These are phyloP conservation scores for Adineta ricciae DNA, from an alignment of 2,888 invertebrate genomes.

Conservation along the genomic window DNA sequence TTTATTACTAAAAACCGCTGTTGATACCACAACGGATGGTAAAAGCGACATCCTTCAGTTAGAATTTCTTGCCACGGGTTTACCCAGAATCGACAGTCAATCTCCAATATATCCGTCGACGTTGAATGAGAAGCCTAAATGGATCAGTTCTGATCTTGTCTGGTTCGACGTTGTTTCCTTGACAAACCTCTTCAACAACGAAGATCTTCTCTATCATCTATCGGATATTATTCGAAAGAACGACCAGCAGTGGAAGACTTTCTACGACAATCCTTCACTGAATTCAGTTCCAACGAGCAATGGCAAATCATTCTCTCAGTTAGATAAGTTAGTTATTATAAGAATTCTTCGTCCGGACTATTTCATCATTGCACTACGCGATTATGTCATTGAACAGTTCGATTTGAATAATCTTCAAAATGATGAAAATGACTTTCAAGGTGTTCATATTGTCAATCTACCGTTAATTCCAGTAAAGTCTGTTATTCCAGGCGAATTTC, in stretches of 20 bases:
- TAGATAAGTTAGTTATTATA: neutral
- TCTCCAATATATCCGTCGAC: neutral
- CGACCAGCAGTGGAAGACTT: neutral
- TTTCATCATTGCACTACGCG: neutral
- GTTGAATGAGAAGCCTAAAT: neutral
- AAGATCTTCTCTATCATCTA: neutral
- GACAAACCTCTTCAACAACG: neutral
- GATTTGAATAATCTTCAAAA: neutral
- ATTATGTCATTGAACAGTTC: conserved; percentile 2
- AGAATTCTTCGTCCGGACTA: neutral
- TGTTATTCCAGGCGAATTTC: neutral
- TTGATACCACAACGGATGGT: neutral
- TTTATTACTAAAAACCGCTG: neutral
- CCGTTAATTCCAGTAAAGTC: neutral
- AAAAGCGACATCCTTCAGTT: neutral
- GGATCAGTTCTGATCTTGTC: neutral
- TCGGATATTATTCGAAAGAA: neutral
- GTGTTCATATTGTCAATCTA: neutral
- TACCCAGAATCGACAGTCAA: neutral
- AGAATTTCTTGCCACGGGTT: conserved; percentile 2
- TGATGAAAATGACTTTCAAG: neutral
- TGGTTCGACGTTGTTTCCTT: neutral
- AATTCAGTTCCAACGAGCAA: neutral
- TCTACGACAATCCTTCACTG: neutral
- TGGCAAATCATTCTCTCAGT: neutral